Evolutionary conservation across 2,888 invertebrate genomes (phyloP).

Genomic region (Petrolisthes cinctipes): DNA sequence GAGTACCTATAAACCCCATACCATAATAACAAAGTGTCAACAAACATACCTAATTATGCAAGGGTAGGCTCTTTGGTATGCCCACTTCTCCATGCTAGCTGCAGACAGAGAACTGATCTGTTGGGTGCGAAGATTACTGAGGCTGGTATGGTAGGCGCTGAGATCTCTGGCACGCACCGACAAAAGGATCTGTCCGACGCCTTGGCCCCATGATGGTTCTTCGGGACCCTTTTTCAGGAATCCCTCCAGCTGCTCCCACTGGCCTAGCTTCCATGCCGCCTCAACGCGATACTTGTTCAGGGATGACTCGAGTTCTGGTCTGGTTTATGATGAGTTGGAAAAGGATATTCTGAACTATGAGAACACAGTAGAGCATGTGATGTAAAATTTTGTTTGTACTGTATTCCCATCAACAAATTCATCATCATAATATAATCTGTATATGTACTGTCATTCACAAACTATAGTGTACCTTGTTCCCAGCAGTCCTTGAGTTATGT

Average conservation of each 20-base stretch:
- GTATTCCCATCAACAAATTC: background rate
- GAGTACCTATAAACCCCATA: no score
- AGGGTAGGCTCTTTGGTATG: conserved; percentile 83
- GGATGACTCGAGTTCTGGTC: conserved; percentile 41
- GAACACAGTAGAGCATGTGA: background rate
- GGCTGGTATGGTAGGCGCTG: conserved; percentile 65
- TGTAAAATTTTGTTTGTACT: background rate
- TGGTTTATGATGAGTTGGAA: conserved; percentile 11
- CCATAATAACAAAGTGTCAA: no score
- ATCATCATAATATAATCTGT: background rate
- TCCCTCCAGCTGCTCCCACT: conserved; percentile 83
- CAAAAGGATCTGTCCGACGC: conserved; percentile 80
- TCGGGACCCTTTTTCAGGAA: conserved; percentile 71
- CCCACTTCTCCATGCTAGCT: conserved; percentile 80
- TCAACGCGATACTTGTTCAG: conserved; percentile 81
- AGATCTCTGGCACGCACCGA: conserved; percentile 67
- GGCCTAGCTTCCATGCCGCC: conserved; percentile 87
- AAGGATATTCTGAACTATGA: background rate
- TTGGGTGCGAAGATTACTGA: conserved; percentile 55
- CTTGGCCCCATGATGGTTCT: conserved; percentile 78
- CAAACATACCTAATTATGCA: conserved; percentile 74
- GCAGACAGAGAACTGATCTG: conserved; percentile 76
- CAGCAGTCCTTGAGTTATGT: conserved; percentile 80
- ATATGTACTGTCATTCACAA: background rate
- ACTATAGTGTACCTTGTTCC: conserved; percentile 71